Evolutionary conservation across 2,113 vertebrate genomes (phyloP), one percentile per base, ranked within the genome.

Genomic region (Nanorana parkeri): DNA sequence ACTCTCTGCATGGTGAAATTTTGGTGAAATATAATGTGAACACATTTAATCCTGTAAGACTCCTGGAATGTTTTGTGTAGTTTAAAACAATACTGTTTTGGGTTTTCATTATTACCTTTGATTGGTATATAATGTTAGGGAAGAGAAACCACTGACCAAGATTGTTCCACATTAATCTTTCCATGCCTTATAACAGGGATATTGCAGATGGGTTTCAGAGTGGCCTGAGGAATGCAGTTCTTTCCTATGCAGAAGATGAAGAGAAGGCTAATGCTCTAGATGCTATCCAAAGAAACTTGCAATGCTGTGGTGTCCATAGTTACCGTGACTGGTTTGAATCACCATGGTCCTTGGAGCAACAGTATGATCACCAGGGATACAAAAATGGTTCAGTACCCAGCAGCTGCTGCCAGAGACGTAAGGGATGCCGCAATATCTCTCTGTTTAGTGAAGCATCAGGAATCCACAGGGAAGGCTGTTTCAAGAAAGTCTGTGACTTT

Each of bases 311-410:
- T 0, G 94, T 94, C 0, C 88, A 95, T 17, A 90, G 94, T 55
- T 97, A 96, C 90, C 92, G 78, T 0, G 96, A 97, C 86, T 97
- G 96, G 96, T 90, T 94, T 6, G 7, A 83, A 5, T 93, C 94
- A 0, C 94, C 95, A 47, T 95, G 96, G 96, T 93, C 91, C 0
- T 79, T 86, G 68, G 88, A 90, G 67, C 88, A 88, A 26, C 69
- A 58, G 5, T 26, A 55, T 15, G 17, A 19, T 55, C 41, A 52
- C 3, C 21, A 24, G 3, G 28, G 52, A 58, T 19, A 65, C n/a
- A 92, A 90, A 3, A 90, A 90, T 0, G 83, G 79, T 32, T 95
- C 95, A 0, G 91, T 97, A 86, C 96, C 96, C 0, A 87, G 93
- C 85, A 97, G 96, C 86, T 96, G 96, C 90, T 97, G 95, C 65